These are phyloP conservation scores for Cavia porcellus DNA, from an alignment of 2,113 vertebrate species.

Conservation along the genomic window DNA sequence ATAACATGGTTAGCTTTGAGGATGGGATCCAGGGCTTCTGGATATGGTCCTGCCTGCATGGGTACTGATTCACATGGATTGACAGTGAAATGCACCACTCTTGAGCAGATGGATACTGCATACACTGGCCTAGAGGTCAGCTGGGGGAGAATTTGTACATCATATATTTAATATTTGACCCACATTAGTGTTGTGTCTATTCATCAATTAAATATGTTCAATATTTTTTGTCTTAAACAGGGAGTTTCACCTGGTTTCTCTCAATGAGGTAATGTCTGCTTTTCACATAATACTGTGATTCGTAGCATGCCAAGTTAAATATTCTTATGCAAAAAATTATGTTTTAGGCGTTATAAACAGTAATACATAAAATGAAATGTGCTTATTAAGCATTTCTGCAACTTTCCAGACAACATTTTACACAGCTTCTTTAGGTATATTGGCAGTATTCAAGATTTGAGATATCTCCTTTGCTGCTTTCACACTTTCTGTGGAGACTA, in stretches of 20 bases:
- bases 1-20: background rate
- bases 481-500: background rate
- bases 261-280: background rate
- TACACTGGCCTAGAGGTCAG: background rate
- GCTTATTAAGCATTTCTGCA: background rate
- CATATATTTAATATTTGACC: background rate
- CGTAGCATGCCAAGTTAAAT: background rate
- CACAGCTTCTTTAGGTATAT: background rate
- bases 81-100: background rate
- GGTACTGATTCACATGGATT: background rate
- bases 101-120: accelerated
- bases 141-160: background rate
- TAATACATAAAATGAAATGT: background rate
- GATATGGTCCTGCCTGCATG: background rate
- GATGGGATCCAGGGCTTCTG: background rate
- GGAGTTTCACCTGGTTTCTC: background rate
- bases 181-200: background rate
- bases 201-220: background rate
- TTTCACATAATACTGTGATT: background rate
- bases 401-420: slow-evolving; percentile 5
- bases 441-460: background rate
- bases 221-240: background rate
- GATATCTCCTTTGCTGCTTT: background rate
- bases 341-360: background rate
- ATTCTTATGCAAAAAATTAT: background rate